phyloP scores from a whole-genome alignment of 2,888 invertebrate species.

The Caenorhabditis sp. region DNA sequence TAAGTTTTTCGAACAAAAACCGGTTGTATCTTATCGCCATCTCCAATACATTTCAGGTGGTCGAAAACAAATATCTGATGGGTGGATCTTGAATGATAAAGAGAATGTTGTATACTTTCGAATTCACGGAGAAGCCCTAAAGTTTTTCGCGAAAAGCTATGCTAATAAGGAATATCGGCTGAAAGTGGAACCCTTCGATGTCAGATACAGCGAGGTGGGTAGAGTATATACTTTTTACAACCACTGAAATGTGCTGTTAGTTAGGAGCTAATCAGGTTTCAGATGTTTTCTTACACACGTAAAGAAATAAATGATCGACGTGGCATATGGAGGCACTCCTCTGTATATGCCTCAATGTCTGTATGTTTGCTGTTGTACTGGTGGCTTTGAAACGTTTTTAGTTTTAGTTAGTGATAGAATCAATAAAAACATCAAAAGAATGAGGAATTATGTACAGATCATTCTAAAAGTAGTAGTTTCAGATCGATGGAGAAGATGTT shows the following conservation, averaged over 20 bases:
- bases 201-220: conserved; percentile 73
- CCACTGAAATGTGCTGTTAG: too few relatives aligned
- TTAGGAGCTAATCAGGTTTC: neutral
- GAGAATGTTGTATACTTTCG: conserved; percentile 73
- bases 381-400: conserved; percentile 15
- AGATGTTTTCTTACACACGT: conserved; percentile 64
- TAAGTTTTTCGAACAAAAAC: conserved; percentile 18
- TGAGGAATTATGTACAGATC: too few relatives aligned
- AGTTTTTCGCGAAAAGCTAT: conserved; percentile 69
- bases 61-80: conserved; percentile 68
- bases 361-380: conserved; percentile 58
- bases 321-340: conserved; percentile 65
- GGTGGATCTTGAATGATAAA: conserved; percentile 72
- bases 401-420: neutral
- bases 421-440: neutral
- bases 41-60: conserved; percentile 63
- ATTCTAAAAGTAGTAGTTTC: neutral
- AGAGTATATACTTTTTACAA: too few relatives aligned
- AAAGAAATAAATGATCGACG: conserved; percentile 44
- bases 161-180: conserved; percentile 62
- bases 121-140: conserved; percentile 76
- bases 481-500: conserved; percentile 70
- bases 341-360: conserved; percentile 64
- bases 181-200: conserved; percentile 76
- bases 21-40: conserved; percentile 4